Base-by-base conservation (phyloP, 2,797 vertebrate species). In the Ciconia nigra region DNA sequence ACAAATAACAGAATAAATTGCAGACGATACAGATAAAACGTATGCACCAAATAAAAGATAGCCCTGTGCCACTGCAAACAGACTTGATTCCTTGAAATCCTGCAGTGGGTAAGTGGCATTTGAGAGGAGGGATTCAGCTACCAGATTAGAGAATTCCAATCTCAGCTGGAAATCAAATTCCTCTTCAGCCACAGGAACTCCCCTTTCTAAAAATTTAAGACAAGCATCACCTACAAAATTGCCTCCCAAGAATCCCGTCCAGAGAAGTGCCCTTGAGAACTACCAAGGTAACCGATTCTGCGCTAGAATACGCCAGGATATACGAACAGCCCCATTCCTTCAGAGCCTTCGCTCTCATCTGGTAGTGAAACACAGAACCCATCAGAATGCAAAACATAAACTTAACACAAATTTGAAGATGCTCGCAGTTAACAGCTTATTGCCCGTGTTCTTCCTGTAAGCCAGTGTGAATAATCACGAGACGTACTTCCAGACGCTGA, bases 121-220 rank as follows among this genome's bases (percentile, higher is more conserved):
- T 29, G 49, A 73, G 39, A 51, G 42, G 29, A 72, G 13, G 39
- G 42, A 39, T 29, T 87, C 61, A 74, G 71, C 71, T 41, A 55
- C 12, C 22, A 37, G 70, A 58, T 69, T 9, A 84, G 58, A 65
- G 84, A 69, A 62, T 70, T 79, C 51, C 78, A 44, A 1, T 66
- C 83, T 88, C 67, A 87, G 70, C 73, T 92, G 35, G 81, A 83
- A 89, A 91, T 57, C 54, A 57, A 65, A 79, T 39, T 69, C 33
- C 47, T 61, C 73, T 84, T 22, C 73, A 82, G 51, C 70, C 49
- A 57, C 78, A 89, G 83, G 33, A 89, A 84, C 20, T 52, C 33
- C 55, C 20, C 41, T 61, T 90, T 42, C 35, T n/a, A 67, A 69
- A 76, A 41, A 51, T 4, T 15, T 28, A 67, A 39, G 65, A 57